Conservation (phyloP, 2,888 invertebrate species). For the Conomelus anceps region DNA sequence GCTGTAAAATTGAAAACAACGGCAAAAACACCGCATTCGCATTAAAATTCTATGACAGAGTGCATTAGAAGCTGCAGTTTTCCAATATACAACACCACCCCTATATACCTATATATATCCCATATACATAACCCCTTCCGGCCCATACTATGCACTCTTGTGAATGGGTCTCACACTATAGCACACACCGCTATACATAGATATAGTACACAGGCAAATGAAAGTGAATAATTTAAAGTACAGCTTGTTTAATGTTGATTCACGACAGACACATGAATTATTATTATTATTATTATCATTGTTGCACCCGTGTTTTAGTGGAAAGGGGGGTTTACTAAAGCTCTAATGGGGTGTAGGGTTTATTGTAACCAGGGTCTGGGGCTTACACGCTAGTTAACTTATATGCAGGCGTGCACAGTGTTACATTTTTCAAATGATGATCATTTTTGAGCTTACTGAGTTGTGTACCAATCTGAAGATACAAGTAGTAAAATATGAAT, state of each 20-base stretch:
- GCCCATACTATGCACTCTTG: constrained; percentile 6
- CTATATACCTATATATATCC: too few species aligned
- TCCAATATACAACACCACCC: constrained; percentile 19
- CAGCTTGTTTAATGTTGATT: not conserved
- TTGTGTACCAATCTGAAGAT: too few species aligned
- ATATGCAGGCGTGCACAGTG: too few species aligned
- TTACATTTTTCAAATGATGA: too few species aligned
- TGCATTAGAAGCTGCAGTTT: constrained; percentile 28
- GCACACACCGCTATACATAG: not conserved
- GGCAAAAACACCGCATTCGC: not conserved
- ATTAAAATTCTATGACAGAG: constrained; percentile 27
- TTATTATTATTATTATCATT: not conserved
- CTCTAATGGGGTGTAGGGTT: too few species aligned
- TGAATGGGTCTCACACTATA: constrained; percentile 6
- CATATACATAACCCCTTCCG: not conserved
- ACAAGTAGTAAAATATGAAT: too few species aligned
- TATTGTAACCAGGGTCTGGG: too few species aligned
- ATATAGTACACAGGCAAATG: not conserved
- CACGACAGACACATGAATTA: not conserved
- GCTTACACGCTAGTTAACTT: too few species aligned
- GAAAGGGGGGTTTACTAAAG: too few species aligned
- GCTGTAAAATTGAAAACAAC: not conserved
- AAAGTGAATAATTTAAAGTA: constrained; percentile 22
- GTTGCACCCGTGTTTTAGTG: too few species aligned
- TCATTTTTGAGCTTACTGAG: too few species aligned